These are phyloP conservation scores for Papilio polyxenes DNA, from an alignment of 1,140 invertebrate species.

Conservation along the genomic window DNA sequence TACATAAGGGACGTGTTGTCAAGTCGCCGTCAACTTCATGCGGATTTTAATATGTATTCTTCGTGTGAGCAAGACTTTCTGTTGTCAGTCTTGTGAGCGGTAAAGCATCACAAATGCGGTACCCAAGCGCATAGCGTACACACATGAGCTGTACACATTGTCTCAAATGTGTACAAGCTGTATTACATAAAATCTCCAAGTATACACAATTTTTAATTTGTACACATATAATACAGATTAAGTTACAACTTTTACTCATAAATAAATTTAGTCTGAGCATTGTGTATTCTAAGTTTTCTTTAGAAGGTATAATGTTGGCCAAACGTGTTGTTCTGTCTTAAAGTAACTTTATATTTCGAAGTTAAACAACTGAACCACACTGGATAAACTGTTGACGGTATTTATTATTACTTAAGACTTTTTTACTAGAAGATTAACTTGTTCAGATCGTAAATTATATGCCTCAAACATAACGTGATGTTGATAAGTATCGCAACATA, in stretches of 20 bases:
- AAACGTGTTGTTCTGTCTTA: no score
- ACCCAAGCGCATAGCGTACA: neutral
- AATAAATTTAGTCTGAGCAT: neutral
- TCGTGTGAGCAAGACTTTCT: neutral
- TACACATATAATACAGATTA: neutral
- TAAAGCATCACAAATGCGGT: neutral
- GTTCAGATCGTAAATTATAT: no score
- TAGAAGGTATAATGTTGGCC: no score
- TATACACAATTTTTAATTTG: neutral
- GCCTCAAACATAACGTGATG: no score
- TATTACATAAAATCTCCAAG: neutral
- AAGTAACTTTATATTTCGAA: no score
- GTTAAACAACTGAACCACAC: no score
- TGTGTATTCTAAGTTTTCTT: no score
- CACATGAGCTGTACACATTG: conserved; percentile 1
- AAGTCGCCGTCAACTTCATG: neutral
- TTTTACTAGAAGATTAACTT: no score
- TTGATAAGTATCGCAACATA: no score
- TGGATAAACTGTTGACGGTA: no score
- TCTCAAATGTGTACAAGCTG: neutral
- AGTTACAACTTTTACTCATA: neutral
- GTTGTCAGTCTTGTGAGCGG: neutral
- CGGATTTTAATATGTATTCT: neutral
- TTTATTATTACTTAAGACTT: no score
- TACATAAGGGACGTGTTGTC: neutral